A percentile compares a stretch with the other conserved stretches of the same genome.
Evolutionary conservation across 2,888 invertebrate species (phyloP).

Genomic region (Dasysyrphus tricinctus): DNA sequence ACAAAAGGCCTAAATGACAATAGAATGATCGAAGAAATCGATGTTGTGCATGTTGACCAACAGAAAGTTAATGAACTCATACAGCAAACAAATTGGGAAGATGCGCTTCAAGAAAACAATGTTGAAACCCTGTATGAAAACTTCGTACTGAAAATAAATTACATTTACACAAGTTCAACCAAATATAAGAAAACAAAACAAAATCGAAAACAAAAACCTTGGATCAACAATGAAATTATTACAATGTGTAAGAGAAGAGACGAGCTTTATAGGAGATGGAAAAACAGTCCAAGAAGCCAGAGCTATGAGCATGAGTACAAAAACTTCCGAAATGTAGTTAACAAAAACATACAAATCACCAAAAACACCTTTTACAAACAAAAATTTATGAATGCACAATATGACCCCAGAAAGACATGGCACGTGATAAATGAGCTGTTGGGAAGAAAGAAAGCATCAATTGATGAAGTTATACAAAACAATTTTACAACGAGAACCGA

Average conservation of each 20-base stretch:
- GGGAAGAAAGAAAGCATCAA: slow-evolving; percentile 22
- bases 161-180: slow-evolving; percentile 3
- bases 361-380: slow-evolving; percentile 20
- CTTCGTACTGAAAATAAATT: slow-evolving; percentile 1
- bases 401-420: slow-evolving; percentile 33
- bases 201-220: too few relatives aligned
- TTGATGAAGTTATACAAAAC: slow-evolving; percentile 18
- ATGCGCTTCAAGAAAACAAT: slow-evolving; percentile 3
- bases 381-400: neutral
- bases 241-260: too few relatives aligned
- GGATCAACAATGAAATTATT: too few relatives aligned
- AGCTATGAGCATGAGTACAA: slow-evolving; percentile 12
- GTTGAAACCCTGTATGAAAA: slow-evolving; percentile 22
- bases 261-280: neutral
- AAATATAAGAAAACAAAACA: slow-evolving; percentile 19
- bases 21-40: too few relatives aligned
- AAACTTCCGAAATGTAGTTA: slow-evolving; percentile 21
- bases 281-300: slow-evolving; percentile 31
- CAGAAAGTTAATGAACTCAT: too few relatives aligned
- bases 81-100: slow-evolving; percentile 27
- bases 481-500: neutral
- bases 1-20: too few relatives aligned
- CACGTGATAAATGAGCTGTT: slow-evolving; percentile 9
- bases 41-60: too few relatives aligned
- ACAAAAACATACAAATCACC: slow-evolving; percentile 15